These are phyloP conservation scores for Formicarius rufipectus DNA, from an alignment of 2,113 vertebrate genomes.

Conservation along the genomic window DNA sequence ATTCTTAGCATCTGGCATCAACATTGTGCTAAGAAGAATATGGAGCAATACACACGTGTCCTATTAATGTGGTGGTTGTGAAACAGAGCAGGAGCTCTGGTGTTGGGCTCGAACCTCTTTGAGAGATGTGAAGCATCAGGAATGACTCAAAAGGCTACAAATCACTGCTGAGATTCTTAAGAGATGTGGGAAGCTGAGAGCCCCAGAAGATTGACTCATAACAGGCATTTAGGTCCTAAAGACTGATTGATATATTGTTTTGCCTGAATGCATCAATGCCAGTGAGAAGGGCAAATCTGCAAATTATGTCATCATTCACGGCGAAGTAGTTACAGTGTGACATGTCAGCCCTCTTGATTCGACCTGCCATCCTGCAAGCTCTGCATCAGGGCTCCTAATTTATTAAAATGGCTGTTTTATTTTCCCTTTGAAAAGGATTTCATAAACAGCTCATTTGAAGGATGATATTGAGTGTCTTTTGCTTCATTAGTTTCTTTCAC, in stretches of 20 bases:
- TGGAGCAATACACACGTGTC: not conserved
- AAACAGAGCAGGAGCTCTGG: not conserved
- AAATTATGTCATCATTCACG: constrained; percentile 51
- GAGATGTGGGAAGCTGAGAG: not conserved
- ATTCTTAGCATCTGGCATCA: not conserved
- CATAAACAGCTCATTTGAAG: constrained; percentile 46
- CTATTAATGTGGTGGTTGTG: not conserved
- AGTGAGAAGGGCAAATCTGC: constrained; percentile 39
- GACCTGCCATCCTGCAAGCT: not conserved
- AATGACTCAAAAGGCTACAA: not conserved
- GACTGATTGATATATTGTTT: constrained; percentile 27
- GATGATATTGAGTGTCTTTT: not conserved
- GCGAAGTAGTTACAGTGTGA: constrained; percentile 16
- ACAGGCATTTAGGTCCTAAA: constrained; percentile 21
- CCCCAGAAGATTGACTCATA: constrained; percentile 3
- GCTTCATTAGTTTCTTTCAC: constrained; percentile 52
- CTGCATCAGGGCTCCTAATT: not conserved
- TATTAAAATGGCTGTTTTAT: constrained; percentile 53
- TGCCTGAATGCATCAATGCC: constrained; percentile 33
- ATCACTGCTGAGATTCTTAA: not conserved
- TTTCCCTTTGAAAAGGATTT: constrained; percentile 34
- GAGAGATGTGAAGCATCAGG: not conserved
- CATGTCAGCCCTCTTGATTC: not conserved
- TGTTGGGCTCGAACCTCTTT: not conserved
- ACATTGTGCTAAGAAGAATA: not conserved